These are phyloP conservation scores for Oryctolagus cuniculus DNA, from an alignment of 2,113 vertebrate species.

Conservation along the genomic window mOryCun1.1 NC_091436.1:154114001-154114500, in stretches of 20 bases:
- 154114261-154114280: neutral
- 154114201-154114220: neutral
- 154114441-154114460: neutral
- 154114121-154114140: neutral
- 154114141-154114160: neutral
- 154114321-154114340: neutral
- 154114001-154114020: neutral
- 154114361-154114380: neutral
- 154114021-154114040: neutral
- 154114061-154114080: neutral
- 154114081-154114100: neutral
- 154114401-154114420: neutral
- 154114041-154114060: neutral
- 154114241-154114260: neutral
- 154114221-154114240: neutral
- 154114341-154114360: neutral
- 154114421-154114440: neutral
- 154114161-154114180: neutral
- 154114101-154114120: neutral
- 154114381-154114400: constrained; percentile 13
- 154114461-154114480: neutral
- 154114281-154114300: neutral
- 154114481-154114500: neutral
- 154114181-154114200: neutral
- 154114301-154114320: constrained; percentile 38